Evolutionary conservation across 2,888 invertebrate species (phyloP).

Genomic region (Nymphalis c-album): DNA sequence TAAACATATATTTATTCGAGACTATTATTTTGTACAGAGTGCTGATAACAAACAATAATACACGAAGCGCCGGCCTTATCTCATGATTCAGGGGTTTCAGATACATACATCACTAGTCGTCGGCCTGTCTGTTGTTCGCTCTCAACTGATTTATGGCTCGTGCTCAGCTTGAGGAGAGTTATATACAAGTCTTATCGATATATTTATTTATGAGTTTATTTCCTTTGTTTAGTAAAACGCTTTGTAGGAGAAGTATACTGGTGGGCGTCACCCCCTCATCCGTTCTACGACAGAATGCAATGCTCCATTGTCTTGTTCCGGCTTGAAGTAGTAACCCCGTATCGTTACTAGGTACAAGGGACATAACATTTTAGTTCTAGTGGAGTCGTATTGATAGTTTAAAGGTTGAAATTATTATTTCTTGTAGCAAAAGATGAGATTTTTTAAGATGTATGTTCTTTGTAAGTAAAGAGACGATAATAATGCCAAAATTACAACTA

Average conservation of each 20-base stretch:
- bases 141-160: conserved; percentile 8
- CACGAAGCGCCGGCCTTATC: conserved; percentile 7
- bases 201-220: not conserved
- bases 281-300: too few species aligned
- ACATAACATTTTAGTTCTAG: too few species aligned
- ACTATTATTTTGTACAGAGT: not conserved
- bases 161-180: not conserved
- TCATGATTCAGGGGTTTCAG: conserved; percentile 2
- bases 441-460: too few species aligned
- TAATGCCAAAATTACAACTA: too few species aligned
- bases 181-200: not conserved
- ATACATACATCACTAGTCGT: conserved; percentile 8
- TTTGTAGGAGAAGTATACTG: not conserved
- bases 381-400: too few species aligned
- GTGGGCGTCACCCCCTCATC: too few species aligned
- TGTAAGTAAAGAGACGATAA: too few species aligned
- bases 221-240: not conserved
- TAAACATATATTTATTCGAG: not conserved
- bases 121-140: conserved; percentile 5
- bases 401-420: too few species aligned
- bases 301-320: too few species aligned
- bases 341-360: too few species aligned
- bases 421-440: too few species aligned
- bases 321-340: too few species aligned
- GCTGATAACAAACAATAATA: conserved; percentile 1